Evolutionary conservation across 2,797 vertebrate species (phyloP), one percentile per base, ranked within the genome.

Genomic region (Malurus leucopterus): DNA sequence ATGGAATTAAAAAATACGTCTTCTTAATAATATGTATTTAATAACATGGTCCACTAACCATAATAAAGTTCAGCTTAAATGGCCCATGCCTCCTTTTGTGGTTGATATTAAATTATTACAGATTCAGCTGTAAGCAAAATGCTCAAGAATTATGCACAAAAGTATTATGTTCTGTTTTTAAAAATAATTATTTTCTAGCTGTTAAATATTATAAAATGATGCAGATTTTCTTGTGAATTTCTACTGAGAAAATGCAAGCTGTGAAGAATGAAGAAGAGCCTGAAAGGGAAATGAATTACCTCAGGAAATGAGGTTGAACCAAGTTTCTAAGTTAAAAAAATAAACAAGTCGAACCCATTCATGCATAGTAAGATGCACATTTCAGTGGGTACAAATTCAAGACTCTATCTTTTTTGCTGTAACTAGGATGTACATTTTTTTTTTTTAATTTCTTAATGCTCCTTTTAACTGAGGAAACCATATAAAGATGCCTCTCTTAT

Each of bases 61-160:
- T 88, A 91, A 92, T 83, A 93, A 91, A 93, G 27, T 82, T 91
- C 59, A 71, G 38, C 41, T 92, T 91, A 82, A 93, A 81, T 83
- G 78, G 86, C 59, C 75, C 72, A 54, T 90, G 63, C 34, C 53
- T 80, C n/a, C 30, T 68, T 85, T 68, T 71, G 34, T 72, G 34
- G 16, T 26, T 78, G 40, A 50, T 83, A 87, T 58, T 65, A 84
- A 92, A 84, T 79, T 81, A 64, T 71, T 90, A 59, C 51, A 85
- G 40, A 38, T 88, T 86, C 78, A 88, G 13, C 49, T 65, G 21
- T 27, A 70, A 74, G 50, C 63, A 92, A 89, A 94, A 90, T 83
- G 43, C 22, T 30, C 30, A 74, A 84, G 30, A 44, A 86, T 89
- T 69, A 90, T 72, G 15, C 11, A 80, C 12, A 44, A 36, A 71